Base-by-base conservation (phyloP, 2,113 vertebrate genomes). In the Neopipo cinnamomea region DNA sequence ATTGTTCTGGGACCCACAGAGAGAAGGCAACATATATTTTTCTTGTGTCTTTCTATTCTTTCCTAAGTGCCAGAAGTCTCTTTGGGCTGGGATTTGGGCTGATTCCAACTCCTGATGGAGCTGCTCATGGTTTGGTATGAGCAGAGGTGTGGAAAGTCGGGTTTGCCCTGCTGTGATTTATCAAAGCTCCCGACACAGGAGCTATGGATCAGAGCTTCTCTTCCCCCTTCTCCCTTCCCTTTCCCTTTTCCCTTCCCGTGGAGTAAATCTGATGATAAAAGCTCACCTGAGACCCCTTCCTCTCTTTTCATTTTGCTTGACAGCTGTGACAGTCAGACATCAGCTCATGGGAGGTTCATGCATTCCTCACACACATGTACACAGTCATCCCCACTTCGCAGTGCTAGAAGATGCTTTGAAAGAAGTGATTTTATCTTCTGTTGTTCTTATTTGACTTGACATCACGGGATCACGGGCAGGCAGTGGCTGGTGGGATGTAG, bases 181-280 rank as follows among this genome's bases (percentile, higher is more conserved):
- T 72, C 74, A 23, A 28, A 63, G 62, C 33, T 91, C 49, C 39
- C 2, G 2, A 1, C 1, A 1, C 46, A 28, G 59, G 55, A 67
- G 59, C 81, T 94, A 25, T n/a, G 55, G 50, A 25, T 89, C 46
- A 58, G 50, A 62, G 18, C 37, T 56, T 50, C 28, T 23, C 25
- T 41, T 41, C 25, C 61, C 61, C 17, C 20, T 33, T 61, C 27
- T 15, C 35, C 24, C 15, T 61, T 62, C 37, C 17, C 24, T 7
- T 61, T 53, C 37, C 58, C 17, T 52, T 15, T 42, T 28, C 39
- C 5, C 0, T 0, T 59, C 37, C 46, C n/a, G 4, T 46, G 9
- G 50, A 53, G 46, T 2, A 10, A 24, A 31, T n/a, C 5, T 61
- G 68, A 58, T 68, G 30, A 39, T 33, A 21, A 70, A 86, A 59